Percentiles rank a stretch among this genome's conserved stretches.
phyloP scores from a whole-genome alignment of 2,888 invertebrate genomes.

The Pammene fasciana region DNA sequence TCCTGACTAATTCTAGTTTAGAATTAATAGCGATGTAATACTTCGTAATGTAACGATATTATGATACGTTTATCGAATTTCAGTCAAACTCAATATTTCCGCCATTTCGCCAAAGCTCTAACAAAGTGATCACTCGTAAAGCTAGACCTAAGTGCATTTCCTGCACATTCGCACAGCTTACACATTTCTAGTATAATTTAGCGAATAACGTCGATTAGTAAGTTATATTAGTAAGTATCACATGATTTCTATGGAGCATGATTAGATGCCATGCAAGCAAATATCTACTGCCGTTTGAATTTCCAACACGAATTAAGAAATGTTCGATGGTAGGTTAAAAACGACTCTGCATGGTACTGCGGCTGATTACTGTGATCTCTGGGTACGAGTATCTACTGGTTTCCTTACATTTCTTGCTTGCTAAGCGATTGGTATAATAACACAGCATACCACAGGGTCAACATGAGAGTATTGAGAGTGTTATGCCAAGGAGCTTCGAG shows the following conservation, averaged over 20 bases:
- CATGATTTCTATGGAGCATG: too few relatives aligned
- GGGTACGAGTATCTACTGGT: too few relatives aligned
- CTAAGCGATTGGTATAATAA: neutral
- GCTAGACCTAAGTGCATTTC: constrained; percentile 19
- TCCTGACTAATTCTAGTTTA: too few relatives aligned
- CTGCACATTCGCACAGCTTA: neutral
- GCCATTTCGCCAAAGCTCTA: neutral
- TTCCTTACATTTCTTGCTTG: neutral
- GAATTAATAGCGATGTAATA: neutral
- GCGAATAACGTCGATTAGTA: too few relatives aligned
- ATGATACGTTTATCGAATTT: constrained; percentile 2
- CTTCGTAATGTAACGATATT: neutral
- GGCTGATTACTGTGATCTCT: too few relatives aligned
- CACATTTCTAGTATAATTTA: neutral
- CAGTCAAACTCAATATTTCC: neutral
- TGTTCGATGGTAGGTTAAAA: too few relatives aligned
- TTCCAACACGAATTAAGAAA: too few relatives aligned
- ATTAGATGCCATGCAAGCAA: too few relatives aligned
- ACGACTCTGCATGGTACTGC: too few relatives aligned
- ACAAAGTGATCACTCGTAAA: constrained; percentile 18
- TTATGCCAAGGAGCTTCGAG: constrained; percentile 23
- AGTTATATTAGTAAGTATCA: too few relatives aligned
- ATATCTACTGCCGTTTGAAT: too few relatives aligned
- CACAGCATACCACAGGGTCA: constrained; percentile 1
- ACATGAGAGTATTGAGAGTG: constrained; percentile 6